A percentile compares a stretch with the other conserved stretches of the same genome.
Conservation (phyloP, 1,140 invertebrate species). For the Drosophila eugracilis region DNA sequence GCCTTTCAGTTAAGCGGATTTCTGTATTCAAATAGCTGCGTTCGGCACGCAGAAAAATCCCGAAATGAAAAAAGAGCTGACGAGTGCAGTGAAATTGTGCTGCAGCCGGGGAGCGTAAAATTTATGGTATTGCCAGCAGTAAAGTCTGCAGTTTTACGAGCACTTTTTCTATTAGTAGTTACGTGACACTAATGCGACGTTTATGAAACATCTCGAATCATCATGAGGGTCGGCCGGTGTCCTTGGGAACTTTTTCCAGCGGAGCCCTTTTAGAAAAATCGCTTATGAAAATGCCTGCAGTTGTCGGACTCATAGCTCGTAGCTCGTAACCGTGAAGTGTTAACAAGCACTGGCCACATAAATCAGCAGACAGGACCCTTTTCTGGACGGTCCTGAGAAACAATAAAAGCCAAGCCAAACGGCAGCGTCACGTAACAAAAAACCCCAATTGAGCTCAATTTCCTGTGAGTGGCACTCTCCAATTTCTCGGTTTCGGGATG, state of each 20-base stretch:
- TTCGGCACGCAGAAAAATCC: conserved; percentile 7
- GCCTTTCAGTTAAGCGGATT: conserved; percentile 68
- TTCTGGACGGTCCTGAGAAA: conserved; percentile 26
- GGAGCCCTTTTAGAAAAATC: conserved; percentile 20
- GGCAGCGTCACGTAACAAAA: conserved; percentile 58
- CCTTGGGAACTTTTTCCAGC: conserved; percentile 24
- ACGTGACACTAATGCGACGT: conserved; percentile 77
- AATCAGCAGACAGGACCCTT: conserved; percentile 53
- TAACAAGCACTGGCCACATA: conserved; percentile 68
- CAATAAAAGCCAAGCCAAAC: conserved; percentile 32
- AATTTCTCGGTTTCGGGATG: conserved; percentile 11
- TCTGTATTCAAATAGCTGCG: conserved; percentile 70
- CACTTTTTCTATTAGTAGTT: conserved; percentile 52
- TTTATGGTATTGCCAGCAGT: conserved; percentile 56
- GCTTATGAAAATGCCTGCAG: conserved; percentile 51
- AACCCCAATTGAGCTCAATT: conserved; percentile 65
- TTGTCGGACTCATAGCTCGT: conserved; percentile 46
- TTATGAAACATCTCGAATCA: conserved; percentile 70
- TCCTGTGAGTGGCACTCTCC: conserved; percentile 48
- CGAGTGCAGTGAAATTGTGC: conserved; percentile 70
- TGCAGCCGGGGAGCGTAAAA: conserved; percentile 20
- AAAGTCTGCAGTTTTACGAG: conserved; percentile 77
- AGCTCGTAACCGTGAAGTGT: conserved; percentile 36
- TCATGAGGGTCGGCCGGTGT: conserved; percentile 19
- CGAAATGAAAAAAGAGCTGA: conserved; percentile 53